Percentiles rank a stretch among this genome's conserved stretches.
phyloP scores from a whole-genome alignment of 92 coral and sea anemone species.

The Porites lobata region DNA sequence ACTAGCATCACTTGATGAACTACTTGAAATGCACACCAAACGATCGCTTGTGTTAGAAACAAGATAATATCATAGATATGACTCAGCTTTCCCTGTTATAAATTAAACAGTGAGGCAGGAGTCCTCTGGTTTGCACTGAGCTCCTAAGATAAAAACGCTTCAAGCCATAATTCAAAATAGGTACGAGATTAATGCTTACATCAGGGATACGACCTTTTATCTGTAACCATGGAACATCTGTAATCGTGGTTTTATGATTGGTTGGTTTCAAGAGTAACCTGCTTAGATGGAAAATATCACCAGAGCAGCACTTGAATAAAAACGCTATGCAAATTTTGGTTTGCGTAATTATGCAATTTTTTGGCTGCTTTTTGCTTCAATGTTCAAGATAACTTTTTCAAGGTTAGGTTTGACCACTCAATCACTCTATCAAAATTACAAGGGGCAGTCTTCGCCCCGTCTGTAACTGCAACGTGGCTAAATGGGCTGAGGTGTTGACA shows the following conservation, averaged over 20 bases:
- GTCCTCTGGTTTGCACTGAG: background rate
- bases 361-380: too few relatives aligned
- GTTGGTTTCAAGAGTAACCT: constrained; percentile 1
- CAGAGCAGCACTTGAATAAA: background rate
- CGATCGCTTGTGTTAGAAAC: background rate
- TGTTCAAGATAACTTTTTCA: too few relatives aligned
- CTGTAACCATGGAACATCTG: background rate
- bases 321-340: background rate
- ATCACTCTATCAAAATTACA: too few relatives aligned
- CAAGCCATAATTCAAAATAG: background rate
- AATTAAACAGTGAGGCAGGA: background rate
- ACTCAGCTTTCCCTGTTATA: too few relatives aligned
- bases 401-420: too few relatives aligned
- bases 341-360: background rate
- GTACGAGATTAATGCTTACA: background rate
- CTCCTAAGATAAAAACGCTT: background rate
- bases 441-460: too few relatives aligned
- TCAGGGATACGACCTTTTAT: background rate
- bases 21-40: background rate
- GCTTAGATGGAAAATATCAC: too few relatives aligned
- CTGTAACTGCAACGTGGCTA: too few relatives aligned
- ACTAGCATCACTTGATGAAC: background rate
- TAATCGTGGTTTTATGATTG: background rate
- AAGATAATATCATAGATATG: background rate
- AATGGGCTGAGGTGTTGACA: too few relatives aligned